A percentile compares a stretch with the other conserved stretches of the same genome.
phyloP scores from a whole-genome alignment of 2,113 vertebrate genomes.

The Rattus rattus region DNA sequence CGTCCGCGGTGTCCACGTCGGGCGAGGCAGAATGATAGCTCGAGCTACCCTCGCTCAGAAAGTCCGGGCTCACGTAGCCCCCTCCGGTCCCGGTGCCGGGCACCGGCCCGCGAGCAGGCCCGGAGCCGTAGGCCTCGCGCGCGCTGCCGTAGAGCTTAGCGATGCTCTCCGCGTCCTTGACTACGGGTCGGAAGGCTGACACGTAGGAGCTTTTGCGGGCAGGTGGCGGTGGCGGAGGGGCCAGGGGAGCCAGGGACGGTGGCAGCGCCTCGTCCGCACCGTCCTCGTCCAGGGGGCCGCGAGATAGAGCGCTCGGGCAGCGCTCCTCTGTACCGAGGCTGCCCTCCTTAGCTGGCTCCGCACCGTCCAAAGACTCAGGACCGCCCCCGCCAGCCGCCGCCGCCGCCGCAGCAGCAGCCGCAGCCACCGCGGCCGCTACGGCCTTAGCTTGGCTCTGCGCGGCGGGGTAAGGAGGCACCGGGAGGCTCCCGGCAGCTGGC shows the following conservation, averaged over 20 bases:
- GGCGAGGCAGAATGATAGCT: constrained; percentile 94
- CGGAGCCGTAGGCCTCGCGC: constrained; percentile 87
- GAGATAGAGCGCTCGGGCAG: constrained; percentile 88
- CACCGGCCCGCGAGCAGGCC: constrained; percentile 81
- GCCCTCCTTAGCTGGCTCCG: constrained; percentile 82
- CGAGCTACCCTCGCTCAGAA: constrained; percentile 94
- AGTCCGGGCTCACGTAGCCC: constrained; percentile 94
- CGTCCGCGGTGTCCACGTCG: constrained; percentile 92
- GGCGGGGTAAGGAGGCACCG: constrained; percentile 90
- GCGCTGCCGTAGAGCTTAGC: constrained; percentile 96
- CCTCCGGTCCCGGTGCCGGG: constrained; percentile 68
- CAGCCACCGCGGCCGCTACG: constrained; percentile 87
- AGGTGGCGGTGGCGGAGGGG: constrained; percentile 88
- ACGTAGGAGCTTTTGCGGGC: constrained; percentile 94
- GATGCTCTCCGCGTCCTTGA: constrained; percentile 95
- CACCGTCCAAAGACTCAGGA: constrained; percentile 89
- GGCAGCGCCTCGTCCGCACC: constrained; percentile 82
- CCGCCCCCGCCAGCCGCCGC: constrained; percentile 86
- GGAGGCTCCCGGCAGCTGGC: constrained; percentile 92
- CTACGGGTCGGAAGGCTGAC: constrained; percentile 96
- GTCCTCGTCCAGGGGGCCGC: constrained; percentile 83
- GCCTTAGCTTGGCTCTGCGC: constrained; percentile 88
- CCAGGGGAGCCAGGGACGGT: constrained; percentile 88
- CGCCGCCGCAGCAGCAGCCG: constrained; percentile 79
- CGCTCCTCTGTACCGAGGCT: constrained; percentile 86